Base-by-base conservation (phyloP, 2,113 vertebrate genomes). In the Cyanoderma ruficeps region DNA sequence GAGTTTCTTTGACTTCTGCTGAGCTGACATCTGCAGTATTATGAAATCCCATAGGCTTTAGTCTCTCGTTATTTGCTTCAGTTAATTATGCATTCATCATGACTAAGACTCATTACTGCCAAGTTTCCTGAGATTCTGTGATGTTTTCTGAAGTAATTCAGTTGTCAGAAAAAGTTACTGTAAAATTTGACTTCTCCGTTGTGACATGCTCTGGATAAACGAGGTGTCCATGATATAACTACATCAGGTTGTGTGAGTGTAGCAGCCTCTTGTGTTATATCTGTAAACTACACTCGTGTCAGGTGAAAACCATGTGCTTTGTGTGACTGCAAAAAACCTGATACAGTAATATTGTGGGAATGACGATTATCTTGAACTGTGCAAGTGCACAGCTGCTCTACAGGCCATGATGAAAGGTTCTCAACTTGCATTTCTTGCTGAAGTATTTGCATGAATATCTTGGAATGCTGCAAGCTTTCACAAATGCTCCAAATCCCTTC, bases 211-310 rank as follows among this genome's bases (percentile, higher is more conserved):
- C 12, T 70, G 44, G 21, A 16, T 90, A 55, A 83, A 49, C 5
- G 35, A 39, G 55, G 67, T 69, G 57, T n/a, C 77, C 1, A 0
- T 77, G 80, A 18, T 81, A 2, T 5, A 88, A 61, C 60, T 63
- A 6, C 15, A 33, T 85, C 60, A 92, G 64, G 69, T 83, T 90
- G 44, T 41, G 52, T 71, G 93, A 68, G 23, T 84, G 80, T 64
- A 95, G 94, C 95, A 97, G 49, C 95, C 96, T 94, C 95, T 97
- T 93, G 91, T 94, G 95, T 95, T 92, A 0, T 1, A 44, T 92
- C 56, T 81, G 50, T 92, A 95, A 89, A 96, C 86, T 96, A 15
- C 89, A 92, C 33, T 86, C 80, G 22, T 39, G 28, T 77, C 60
- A 78, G 89, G 89, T 91, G 44, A 70, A 92, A 94, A 23, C 18